A percentile compares a stretch with the other conserved stretches of the same genome.
These are phyloP conservation scores for Coptodon rendalli DNA, from an alignment of 2,113 vertebrate species.

Conservation along the genomic window DNA sequence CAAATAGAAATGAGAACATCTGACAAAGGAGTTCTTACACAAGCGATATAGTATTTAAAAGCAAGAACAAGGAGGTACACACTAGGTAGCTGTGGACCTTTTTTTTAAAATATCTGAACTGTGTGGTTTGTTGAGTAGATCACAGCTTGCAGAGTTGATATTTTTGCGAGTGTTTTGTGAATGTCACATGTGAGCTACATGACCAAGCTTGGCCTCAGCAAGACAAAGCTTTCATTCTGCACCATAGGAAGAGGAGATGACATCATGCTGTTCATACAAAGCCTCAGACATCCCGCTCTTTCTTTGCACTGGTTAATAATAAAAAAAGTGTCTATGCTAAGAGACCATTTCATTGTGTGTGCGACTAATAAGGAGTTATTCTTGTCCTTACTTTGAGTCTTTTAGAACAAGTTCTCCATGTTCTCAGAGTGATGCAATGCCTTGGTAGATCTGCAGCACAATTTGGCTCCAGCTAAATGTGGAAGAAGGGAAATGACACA, in stretches of 20 bases:
- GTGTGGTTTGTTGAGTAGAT: background rate
- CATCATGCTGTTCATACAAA: conserved; percentile 66
- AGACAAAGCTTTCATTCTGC: conserved; percentile 72
- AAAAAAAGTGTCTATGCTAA: background rate
- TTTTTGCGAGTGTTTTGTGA: conserved; percentile 46
- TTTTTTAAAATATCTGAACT: background rate
- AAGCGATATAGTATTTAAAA: background rate
- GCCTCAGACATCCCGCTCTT: conserved; percentile 50
- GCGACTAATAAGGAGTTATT: conserved; percentile 9
- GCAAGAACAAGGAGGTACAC: background rate
- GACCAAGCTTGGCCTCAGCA: conserved; percentile 35
- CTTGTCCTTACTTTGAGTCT: conserved; percentile 1
- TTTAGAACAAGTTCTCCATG: background rate
- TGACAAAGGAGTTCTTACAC: background rate
- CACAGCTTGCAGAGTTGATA: background rate
- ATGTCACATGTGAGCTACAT: conserved; percentile 59
- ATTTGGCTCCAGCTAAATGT: background rate
- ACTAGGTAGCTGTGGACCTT: background rate
- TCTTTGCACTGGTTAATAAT: conserved; percentile 15
- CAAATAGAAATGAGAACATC: background rate
- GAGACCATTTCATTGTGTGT: conserved; percentile 36
- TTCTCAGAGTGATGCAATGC: background rate
- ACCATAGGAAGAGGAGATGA: conserved; percentile 71
- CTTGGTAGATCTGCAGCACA: background rate
- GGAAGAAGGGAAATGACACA: background rate